phyloP scores from a whole-genome alignment of 2,113 vertebrate genomes.

The Turnix velox region DNA sequence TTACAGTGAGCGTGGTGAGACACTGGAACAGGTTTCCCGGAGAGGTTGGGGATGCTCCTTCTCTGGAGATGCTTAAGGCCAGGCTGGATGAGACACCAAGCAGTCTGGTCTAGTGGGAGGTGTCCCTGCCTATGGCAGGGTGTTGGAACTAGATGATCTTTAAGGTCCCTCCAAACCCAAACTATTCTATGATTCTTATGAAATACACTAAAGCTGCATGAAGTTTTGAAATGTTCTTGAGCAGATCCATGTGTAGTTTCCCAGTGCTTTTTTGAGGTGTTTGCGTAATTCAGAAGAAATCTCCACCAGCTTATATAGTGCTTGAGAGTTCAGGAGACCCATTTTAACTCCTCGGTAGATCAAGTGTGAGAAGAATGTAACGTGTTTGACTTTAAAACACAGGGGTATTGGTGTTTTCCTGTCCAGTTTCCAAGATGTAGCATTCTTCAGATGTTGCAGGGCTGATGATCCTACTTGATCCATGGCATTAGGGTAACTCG shows the following conservation, averaged over 20 bases:
- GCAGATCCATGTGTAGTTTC: not conserved
- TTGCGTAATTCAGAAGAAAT: not conserved
- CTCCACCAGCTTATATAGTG: rapidly evolving
- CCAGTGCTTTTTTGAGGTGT: not conserved
- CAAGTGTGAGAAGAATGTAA: not conserved
- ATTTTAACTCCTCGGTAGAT: not conserved
- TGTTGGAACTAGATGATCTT: no score
- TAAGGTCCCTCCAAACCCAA: no score
- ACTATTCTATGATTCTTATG: no score
- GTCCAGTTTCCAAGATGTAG: not conserved
- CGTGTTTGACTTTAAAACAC: not conserved
- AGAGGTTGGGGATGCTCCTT: no score
- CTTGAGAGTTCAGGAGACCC: not conserved
- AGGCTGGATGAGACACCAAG: no score
- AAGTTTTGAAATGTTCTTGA: not conserved
- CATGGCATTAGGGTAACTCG: not conserved
- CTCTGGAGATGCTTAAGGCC: no score
- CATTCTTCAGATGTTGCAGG: not conserved
- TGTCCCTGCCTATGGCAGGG: no score
- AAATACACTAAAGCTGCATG: not conserved
- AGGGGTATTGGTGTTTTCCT: not conserved
- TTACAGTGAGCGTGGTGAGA: no score
- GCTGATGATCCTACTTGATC: not conserved
- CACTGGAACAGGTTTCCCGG: no score
- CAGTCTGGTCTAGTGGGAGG: no score